These are phyloP conservation scores for Oceanodroma tethys DNA, from an alignment of 2,113 vertebrate genomes.

Conservation along the genomic window DNA sequence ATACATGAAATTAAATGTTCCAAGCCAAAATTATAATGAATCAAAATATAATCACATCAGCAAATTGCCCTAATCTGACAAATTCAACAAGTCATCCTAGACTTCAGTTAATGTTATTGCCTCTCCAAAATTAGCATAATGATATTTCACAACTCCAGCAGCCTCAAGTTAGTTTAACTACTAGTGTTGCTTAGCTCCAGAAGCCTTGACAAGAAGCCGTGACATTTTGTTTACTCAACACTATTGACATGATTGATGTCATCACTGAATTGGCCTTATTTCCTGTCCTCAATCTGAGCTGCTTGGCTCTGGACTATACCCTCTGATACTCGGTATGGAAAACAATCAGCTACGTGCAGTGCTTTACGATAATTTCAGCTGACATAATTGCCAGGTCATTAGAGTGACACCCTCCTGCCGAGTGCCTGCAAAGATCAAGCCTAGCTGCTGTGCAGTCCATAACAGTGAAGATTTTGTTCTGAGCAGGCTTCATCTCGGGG, in stretches of 20 bases:
- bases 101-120: not conserved
- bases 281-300: not conserved
- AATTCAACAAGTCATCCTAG: not conserved
- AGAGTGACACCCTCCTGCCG: not conserved
- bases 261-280: not conserved
- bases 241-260: not conserved
- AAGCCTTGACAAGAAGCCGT: not conserved
- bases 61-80: constrained; percentile 5
- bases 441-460: not conserved
- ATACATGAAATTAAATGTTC: not conserved
- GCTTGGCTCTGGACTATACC: not conserved
- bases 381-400: not conserved
- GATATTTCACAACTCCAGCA: not conserved
- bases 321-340: not conserved
- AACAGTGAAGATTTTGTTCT: not conserved
- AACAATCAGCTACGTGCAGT: not conserved
- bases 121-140: not conserved
- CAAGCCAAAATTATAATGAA: not conserved
- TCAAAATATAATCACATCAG: not conserved
- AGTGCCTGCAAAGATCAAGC: not conserved
- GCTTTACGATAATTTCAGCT: not conserved
- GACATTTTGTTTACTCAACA: not conserved
- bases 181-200: not conserved
- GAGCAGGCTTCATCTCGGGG: rapidly evolving
- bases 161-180: not conserved